Percentiles rank a stretch among this genome's conserved stretches.
phyloP scores from a whole-genome alignment of 2,113 vertebrate genomes.

The Montifringilla adamsi region DNA sequence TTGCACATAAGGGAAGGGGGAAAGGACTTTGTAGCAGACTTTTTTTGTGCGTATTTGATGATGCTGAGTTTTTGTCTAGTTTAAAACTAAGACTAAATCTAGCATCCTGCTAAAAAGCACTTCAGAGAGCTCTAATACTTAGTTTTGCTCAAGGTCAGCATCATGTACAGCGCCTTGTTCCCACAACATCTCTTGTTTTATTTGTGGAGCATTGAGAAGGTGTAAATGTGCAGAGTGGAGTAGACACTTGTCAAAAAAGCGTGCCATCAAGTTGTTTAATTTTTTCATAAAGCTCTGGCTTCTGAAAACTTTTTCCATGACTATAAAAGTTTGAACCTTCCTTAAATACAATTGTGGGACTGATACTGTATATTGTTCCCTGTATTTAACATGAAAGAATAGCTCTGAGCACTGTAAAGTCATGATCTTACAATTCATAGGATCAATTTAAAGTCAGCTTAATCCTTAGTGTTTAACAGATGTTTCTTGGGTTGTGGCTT shows the following conservation, averaged over 20 bases:
- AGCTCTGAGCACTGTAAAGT: not conserved
- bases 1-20: not conserved
- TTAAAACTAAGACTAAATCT: not conserved
- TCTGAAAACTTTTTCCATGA: not conserved
- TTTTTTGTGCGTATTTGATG: not conserved
- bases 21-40: not conserved
- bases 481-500: not conserved
- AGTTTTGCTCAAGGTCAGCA: not conserved
- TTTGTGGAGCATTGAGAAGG: not conserved
- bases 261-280: not conserved
- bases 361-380: accelerated
- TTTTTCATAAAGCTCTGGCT: not conserved
- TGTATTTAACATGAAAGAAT: not conserved
- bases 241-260: not conserved
- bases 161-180: not conserved
- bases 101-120: not conserved
- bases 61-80: not conserved
- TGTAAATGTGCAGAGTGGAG: not conserved
- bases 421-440: not conserved
- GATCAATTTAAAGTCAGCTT: not conserved
- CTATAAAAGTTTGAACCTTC: not conserved
- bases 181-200: not conserved
- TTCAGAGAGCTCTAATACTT: not conserved
- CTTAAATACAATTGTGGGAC: not conserved
- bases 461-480: not conserved